These are phyloP conservation scores for Chironomus riparius DNA, from an alignment of 2,888 invertebrate genomes.

Conservation along the genomic window DNA sequence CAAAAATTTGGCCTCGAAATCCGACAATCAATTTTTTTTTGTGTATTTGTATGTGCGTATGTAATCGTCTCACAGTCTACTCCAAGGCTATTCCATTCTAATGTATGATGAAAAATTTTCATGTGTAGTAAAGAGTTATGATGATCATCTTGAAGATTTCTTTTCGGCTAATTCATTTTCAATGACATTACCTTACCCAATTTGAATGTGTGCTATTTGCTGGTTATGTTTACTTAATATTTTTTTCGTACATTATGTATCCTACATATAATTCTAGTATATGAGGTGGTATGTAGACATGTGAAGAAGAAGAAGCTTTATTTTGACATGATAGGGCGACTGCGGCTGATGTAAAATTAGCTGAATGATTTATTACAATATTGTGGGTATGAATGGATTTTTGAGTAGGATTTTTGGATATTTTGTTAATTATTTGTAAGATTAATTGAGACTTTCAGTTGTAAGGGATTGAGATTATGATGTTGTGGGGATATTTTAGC, in stretches of 20 bases:
- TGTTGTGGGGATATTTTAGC: too few relatives aligned
- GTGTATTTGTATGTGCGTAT: background rate
- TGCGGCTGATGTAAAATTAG: background rate
- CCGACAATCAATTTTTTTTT: background rate
- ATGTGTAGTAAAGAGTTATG: too few relatives aligned
- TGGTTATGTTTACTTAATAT: too few relatives aligned
- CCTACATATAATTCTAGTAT: too few relatives aligned
- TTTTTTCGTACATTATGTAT: too few relatives aligned
- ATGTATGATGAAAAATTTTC: background rate
- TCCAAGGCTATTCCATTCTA: conserved; percentile 23
- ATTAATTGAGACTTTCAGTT: too few relatives aligned
- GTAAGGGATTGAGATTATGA: too few relatives aligned
- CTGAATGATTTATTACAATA: background rate
- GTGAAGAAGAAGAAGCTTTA: background rate
- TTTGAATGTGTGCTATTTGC: conserved; percentile 2
- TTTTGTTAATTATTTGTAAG: too few relatives aligned
- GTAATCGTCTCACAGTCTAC: conserved; percentile 5
- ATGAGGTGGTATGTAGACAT: background rate
- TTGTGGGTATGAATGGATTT: background rate
- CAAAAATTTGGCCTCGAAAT: conserved; percentile 6
- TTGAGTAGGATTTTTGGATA: too few relatives aligned
- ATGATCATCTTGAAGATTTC: background rate
- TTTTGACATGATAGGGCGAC: background rate
- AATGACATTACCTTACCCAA: conserved; percentile 28
- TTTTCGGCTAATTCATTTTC: conserved; percentile 14